Evolutionary conservation across 1,140 invertebrate genomes (phyloP), one percentile per base, ranked within the genome.

Genomic region (Potamilus streckersoni): DNA sequence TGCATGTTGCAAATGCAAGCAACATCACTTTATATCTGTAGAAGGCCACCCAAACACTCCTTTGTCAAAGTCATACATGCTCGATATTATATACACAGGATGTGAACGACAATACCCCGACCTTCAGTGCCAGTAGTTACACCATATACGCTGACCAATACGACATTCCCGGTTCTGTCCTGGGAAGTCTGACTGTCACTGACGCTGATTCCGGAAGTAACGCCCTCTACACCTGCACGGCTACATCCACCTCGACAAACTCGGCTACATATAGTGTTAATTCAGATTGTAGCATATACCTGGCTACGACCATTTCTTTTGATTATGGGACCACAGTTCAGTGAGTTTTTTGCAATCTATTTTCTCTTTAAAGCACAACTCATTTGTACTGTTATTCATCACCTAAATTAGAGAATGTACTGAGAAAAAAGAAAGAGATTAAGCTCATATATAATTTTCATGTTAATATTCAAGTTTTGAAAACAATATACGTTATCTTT

Each of bases 191-290:
- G 17, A 55, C 67, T 4, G n/a, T 55, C 14, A 62, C 73, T 11
- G 73, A 75, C 60, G 49, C 4, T 27, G 73, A 75, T 38, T 60
- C 55, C 20, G 63, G 62, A 63, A 60, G 27, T 20, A 75, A 75
- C 65, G 73, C 66, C 16, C 27, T 62, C 17, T n/a, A 69, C 8
- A 23, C 38, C 14, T 75, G 73, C 56, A 62, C 59, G 12, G 66
- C 16, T 0, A 20, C 57, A 19, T 69, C 73, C 1, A 38, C 2
- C n/a, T 75, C 73, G 0, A 16, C 59, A 2, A 69, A 61, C 60
- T n/a, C 55, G 4, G n/a, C 57, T 49, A 69, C 69, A 27, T 75
- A 62, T 55, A 31, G 58, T 20, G 49, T 75, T 1, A 67, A 59
- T 20, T 19, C 49, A 0, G 27, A 69, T 49, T 75, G 73, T 55